phyloP scores from a whole-genome alignment of 1,140 invertebrate species.

The Neotoxoptera formosana region DNA sequence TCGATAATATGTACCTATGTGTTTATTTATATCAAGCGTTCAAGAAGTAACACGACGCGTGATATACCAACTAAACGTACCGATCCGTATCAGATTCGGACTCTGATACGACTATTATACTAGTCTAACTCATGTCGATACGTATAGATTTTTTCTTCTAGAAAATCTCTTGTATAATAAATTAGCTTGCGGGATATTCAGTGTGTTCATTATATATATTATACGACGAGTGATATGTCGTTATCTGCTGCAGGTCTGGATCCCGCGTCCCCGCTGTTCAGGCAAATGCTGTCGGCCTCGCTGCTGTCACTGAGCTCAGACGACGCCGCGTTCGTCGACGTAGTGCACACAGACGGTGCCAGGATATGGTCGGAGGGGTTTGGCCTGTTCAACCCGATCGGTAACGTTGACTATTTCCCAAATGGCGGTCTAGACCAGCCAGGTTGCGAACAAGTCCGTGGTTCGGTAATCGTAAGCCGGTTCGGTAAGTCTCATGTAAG shows the following conservation, averaged over 20 bases:
- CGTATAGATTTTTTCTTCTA: background rate
- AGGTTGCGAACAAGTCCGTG: slow-evolving; percentile 70
- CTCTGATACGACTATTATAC: background rate
- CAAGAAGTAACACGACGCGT: background rate
- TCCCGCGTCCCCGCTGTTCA: slow-evolving; percentile 75
- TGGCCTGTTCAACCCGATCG: slow-evolving; percentile 66
- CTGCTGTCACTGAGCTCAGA: slow-evolving; percentile 63
- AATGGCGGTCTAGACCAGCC: slow-evolving; percentile 78
- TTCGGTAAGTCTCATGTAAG: slow-evolving; percentile 62
- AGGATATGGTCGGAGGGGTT: slow-evolving; percentile 63
- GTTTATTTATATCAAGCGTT: background rate
- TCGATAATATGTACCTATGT: background rate
- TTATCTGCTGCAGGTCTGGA: slow-evolving; percentile 68
- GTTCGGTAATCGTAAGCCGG: slow-evolving; percentile 67
- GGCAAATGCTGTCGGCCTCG: slow-evolving; percentile 66
- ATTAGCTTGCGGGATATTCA: background rate
- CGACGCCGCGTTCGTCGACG: slow-evolving; percentile 67
- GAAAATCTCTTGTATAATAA: background rate
- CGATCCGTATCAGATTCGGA: background rate
- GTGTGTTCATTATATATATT: too few species aligned
- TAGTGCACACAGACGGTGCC: slow-evolving; percentile 67
- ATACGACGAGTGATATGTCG: background rate
- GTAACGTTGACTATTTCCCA: slow-evolving; percentile 77
- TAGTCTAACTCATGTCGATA: too few species aligned
- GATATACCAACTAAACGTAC: background rate